These are phyloP conservation scores for Eupeodes latifasciatus DNA, from an alignment of 2,888 invertebrate species.

Conservation along the genomic window DNA sequence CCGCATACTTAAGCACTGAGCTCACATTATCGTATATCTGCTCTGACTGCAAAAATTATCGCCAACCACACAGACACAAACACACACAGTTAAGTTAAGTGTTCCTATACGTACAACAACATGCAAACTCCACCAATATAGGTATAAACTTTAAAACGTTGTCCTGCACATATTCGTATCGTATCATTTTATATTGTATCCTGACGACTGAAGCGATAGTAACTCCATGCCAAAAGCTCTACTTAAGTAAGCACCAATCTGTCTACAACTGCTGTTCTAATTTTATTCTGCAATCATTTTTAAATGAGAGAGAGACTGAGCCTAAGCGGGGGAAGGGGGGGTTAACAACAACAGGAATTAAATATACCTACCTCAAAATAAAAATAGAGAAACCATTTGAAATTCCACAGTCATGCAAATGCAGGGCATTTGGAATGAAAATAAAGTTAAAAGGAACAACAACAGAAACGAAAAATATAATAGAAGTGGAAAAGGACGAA, in stretches of 20 bases:
- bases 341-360: background rate
- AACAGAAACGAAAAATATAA: background rate
- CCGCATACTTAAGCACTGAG: conserved; percentile 57
- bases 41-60: conserved; percentile 69
- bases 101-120: background rate
- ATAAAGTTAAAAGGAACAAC: conserved; percentile 20
- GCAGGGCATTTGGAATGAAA: conserved; percentile 36
- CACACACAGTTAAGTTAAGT: background rate
- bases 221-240: conserved; percentile 49
- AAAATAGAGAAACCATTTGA: conserved; percentile 31
- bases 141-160: conserved; percentile 25
- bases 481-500: conserved; percentile 8
- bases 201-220: conserved; percentile 37
- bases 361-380: conserved; percentile 1
- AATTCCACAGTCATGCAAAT: conserved; percentile 71
- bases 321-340: too few species aligned
- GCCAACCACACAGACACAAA: conserved; percentile 21
- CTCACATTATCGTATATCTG: conserved; percentile 70
- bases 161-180: conserved; percentile 53
- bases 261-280: conserved; percentile 68
- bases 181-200: background rate
- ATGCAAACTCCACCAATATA: conserved; percentile 10
- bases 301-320: conserved; percentile 1
- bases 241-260: conserved; percentile 69
- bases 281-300: conserved; percentile 45